phyloP scores from a whole-genome alignment of 2,888 invertebrate species.

The Eudemis profundana region DNA sequence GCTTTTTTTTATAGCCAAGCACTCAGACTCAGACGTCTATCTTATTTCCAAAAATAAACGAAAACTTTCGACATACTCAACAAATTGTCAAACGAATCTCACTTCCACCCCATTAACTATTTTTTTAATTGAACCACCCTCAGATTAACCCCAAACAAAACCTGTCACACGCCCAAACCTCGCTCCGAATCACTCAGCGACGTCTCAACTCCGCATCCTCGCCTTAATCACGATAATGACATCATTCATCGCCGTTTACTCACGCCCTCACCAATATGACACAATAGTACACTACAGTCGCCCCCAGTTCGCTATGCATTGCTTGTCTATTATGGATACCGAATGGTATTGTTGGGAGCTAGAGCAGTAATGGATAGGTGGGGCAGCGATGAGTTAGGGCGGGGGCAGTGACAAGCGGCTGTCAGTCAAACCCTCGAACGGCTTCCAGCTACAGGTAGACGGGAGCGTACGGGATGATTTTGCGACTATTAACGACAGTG shows the following conservation, averaged over 20 bases:
- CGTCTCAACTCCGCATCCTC: slow-evolving; percentile 71
- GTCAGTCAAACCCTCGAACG: slow-evolving; percentile 73
- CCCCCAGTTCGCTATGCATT: slow-evolving; percentile 49
- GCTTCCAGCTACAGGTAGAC: slow-evolving; percentile 66
- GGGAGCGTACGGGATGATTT: slow-evolving; percentile 55
- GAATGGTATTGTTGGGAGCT: background rate
- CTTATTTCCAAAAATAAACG: no score
- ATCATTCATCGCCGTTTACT: slow-evolving; percentile 77
- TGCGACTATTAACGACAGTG: slow-evolving; percentile 25
- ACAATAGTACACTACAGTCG: slow-evolving; percentile 46
- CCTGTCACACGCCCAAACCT: slow-evolving; percentile 55
- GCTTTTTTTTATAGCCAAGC: no score
- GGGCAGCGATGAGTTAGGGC: slow-evolving; percentile 46
- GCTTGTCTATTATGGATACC: slow-evolving; percentile 44
- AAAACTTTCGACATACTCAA: no score
- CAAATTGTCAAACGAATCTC: no score
- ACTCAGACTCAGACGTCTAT: no score
- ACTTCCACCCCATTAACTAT: background rate
- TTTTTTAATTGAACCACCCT: slow-evolving; percentile 11
- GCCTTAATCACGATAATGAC: slow-evolving; percentile 79
- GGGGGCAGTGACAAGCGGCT: slow-evolving; percentile 56
- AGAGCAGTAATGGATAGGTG: slow-evolving; percentile 55
- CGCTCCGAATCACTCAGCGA: slow-evolving; percentile 70
- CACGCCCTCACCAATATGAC: slow-evolving; percentile 53
- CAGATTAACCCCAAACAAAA: slow-evolving; percentile 43